These are phyloP conservation scores for Epinotia bilunana DNA, from an alignment of 2,888 invertebrate genomes.

Conservation along the genomic window DNA sequence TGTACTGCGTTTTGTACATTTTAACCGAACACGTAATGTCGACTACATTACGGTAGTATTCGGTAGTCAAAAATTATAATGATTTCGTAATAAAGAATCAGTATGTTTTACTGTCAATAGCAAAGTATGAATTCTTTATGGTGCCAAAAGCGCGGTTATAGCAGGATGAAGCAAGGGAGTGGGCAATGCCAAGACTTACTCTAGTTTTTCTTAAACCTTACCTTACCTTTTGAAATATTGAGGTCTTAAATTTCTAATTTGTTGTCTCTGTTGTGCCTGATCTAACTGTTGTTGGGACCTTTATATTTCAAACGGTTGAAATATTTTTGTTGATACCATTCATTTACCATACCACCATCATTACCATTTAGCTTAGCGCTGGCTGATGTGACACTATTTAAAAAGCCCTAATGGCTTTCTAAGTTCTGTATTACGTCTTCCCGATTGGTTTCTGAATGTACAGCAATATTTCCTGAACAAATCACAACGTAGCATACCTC, in stretches of 20 bases:
- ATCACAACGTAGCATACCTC: too few relatives aligned
- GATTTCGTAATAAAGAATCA: neutral
- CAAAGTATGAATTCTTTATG: neutral
- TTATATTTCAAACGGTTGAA: slow-evolving; percentile 1
- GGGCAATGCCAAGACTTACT: slow-evolving; percentile 9
- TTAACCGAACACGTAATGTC: too few relatives aligned
- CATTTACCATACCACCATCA: neutral
- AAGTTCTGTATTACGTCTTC: too few relatives aligned
- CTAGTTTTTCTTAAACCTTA: neutral
- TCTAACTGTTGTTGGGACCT: neutral
- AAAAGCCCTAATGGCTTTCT: too few relatives aligned
- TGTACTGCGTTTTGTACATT: too few relatives aligned
- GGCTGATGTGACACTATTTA: slow-evolving; percentile 7
- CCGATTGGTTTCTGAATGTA: too few relatives aligned
- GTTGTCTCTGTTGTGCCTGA: neutral
- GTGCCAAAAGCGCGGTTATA: slow-evolving; percentile 19
- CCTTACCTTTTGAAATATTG: neutral
- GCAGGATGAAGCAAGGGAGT: neutral
- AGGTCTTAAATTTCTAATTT: neutral
- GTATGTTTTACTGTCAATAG: neutral
- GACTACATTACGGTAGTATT: too few relatives aligned
- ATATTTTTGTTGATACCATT: neutral
- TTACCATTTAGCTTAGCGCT: slow-evolving; percentile 5
- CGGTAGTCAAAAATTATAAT: neutral
- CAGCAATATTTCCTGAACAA: too few relatives aligned